Evolutionary conservation across 1,140 invertebrate genomes (phyloP).

Genomic region (Oryzaephilus surinamensis): DNA sequence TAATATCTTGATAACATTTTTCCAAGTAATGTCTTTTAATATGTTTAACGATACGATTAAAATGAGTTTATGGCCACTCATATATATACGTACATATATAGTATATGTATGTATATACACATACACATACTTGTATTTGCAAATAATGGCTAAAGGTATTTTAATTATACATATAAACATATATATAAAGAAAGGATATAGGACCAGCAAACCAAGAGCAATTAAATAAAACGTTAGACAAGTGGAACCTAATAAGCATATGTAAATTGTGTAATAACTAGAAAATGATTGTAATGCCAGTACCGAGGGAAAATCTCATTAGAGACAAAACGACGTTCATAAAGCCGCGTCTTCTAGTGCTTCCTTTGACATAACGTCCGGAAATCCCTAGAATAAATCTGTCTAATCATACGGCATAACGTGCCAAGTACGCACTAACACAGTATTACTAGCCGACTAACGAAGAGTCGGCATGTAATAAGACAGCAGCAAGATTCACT

Average conservation of each 20-base stretch:
- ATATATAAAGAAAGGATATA: too few relatives aligned
- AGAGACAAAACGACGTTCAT: slow-evolving; percentile 18
- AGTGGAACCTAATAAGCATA: slow-evolving; percentile 18
- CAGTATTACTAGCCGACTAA: slow-evolving; percentile 26
- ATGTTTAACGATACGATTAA: too few relatives aligned
- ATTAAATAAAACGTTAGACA: too few relatives aligned
- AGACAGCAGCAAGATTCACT: slow-evolving; percentile 31
- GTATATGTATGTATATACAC: too few relatives aligned
- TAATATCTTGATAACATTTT: too few relatives aligned
- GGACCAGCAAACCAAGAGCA: too few relatives aligned
- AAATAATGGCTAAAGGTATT: too few relatives aligned
- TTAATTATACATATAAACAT: too few relatives aligned
- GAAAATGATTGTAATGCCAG: slow-evolving; percentile 21
- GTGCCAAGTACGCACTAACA: slow-evolving; percentile 32
- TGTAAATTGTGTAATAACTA: slow-evolving; percentile 22
- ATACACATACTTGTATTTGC: too few relatives aligned
- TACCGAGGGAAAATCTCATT: slow-evolving; percentile 23
- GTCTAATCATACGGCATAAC: slow-evolving; percentile 34
- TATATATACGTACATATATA: too few relatives aligned
- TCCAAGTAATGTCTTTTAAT: too few relatives aligned
- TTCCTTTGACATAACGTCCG: slow-evolving; percentile 28
- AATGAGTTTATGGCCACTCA: too few relatives aligned
- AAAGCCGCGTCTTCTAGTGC: slow-evolving; percentile 16
- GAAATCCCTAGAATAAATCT: slow-evolving; percentile 33
- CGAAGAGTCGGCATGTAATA: slow-evolving; percentile 24